Evolutionary conservation across 1,140 invertebrate genomes (phyloP), one percentile per base, ranked within the genome.

Genomic region (Nasonia longicornis): DNA sequence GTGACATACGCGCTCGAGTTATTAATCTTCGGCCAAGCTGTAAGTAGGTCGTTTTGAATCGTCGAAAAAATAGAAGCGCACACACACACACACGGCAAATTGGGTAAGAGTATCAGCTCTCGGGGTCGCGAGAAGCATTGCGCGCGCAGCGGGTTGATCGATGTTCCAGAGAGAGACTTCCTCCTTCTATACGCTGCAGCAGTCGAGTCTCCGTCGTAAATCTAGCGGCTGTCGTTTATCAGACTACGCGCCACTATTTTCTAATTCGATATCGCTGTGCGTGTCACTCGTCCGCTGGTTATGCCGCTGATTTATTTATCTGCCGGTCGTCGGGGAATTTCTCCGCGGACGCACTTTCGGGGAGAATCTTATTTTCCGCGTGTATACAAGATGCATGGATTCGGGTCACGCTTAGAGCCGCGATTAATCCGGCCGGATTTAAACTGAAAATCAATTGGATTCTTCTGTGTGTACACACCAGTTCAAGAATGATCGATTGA

Each of bases 211-310:
- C 20, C 26, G 52, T 20, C 6, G 12, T 29, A 11, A 67, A 77
- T 67, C 75, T 67, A 20, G n/a, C 38, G 31, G 11, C 35, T 38
- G n/a, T 67, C 79, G 76, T 81, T 81, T 76, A 76, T 77, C 73
- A 76, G 20, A 26, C 42, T 31, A 12, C 58, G 22, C 1, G 11
- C 63, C 74, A 64, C 64, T 71, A 81, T 81, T 81, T 77, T 58
- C 74, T 81, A 72, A 70, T 67, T 71, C 35, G 20, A 71, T 71
- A n/a, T 71, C 63, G 63, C 3, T n/a, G 58, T n/a, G 58, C 58
- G 58, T n/a, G 58, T 63, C 31, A 3, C n/a, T 63, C n/a, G 26
- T 11, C 16, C 58, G 58, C 16, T 35, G 31, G 31, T 35, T 35
- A 35, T 35, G 31, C 31, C 3, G 31, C 31, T n/a, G 58, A 63